phyloP scores from a whole-genome alignment of 2,113 vertebrate species.

The Vicugna pacos region DNA sequence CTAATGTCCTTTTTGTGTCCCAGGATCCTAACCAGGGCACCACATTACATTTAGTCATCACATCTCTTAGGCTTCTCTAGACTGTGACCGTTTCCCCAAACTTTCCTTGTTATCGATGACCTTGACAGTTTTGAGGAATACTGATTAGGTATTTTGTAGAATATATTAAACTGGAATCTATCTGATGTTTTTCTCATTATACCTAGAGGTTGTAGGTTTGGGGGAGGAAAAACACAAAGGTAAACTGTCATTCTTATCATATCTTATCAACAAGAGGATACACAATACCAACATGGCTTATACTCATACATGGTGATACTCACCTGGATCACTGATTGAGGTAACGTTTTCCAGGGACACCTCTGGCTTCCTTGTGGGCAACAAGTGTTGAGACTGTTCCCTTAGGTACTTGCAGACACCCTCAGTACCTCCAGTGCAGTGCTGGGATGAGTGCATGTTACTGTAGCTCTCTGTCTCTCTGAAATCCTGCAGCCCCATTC shows the following conservation, averaged over 20 bases:
- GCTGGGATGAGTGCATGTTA: neutral
- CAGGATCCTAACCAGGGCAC: neutral
- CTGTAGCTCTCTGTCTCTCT: neutral
- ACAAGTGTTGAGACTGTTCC: accelerated
- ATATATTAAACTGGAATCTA: neutral
- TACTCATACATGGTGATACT: too few relatives aligned
- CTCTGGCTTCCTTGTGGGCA: accelerated
- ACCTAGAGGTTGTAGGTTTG: too few relatives aligned
- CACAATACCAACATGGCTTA: accelerated
- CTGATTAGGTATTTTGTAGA: neutral
- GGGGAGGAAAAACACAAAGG: neutral
- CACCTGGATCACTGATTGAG: neutral
- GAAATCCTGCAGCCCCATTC: neutral
- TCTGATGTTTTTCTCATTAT: neutral
- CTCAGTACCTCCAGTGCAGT: accelerated
- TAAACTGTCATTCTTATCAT: neutral
- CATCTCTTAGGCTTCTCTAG: neutral
- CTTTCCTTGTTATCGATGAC: neutral
- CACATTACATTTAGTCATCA: neutral
- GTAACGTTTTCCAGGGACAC: accelerated
- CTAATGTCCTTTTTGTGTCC: neutral
- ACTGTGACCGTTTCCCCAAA: neutral
- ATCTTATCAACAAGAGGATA: accelerated
- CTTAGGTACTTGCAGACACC: too few relatives aligned
- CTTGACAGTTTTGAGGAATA: neutral